Conservation (phyloP, 2,888 invertebrate species). For the Plusia festucae region DNA sequence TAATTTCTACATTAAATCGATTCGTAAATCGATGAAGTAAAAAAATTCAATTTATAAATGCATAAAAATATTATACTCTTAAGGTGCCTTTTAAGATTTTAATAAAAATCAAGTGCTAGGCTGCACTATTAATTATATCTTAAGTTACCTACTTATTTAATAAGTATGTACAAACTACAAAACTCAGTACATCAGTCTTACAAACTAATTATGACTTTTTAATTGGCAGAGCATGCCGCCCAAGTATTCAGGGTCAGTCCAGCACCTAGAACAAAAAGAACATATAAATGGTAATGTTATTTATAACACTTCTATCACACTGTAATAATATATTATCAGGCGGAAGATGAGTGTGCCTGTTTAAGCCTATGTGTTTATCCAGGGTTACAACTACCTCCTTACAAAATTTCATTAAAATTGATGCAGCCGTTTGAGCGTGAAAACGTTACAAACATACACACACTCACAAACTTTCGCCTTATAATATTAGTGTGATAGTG, state of each 20-base stretch:
- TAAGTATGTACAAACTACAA: conserved; percentile 34
- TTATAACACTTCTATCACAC: too few species aligned
- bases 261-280: neutral
- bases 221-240: neutral
- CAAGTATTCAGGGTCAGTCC: neutral
- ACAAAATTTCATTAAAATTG: too few species aligned
- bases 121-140: neutral
- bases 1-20: conserved; percentile 10
- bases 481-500: too few species aligned
- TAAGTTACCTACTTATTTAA: conserved; percentile 25
- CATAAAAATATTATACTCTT: conserved; percentile 14
- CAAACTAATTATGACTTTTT: conserved; percentile 9
- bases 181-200: conserved; percentile 18
- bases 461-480: too few species aligned
- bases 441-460: too few species aligned
- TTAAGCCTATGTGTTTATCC: too few species aligned
- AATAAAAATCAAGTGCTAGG: conserved; percentile 2
- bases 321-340: too few species aligned
- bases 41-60: conserved; percentile 42
- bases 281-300: too few species aligned
- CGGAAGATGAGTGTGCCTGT: too few species aligned
- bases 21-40: conserved; percentile 4
- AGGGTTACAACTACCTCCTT: too few species aligned
- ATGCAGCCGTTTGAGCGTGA: too few species aligned
- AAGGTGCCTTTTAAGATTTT: conserved; percentile 25